These are phyloP conservation scores for Styela clava DNA, from an alignment of 23 tunicate species.

Conservation along the genomic window DNA sequence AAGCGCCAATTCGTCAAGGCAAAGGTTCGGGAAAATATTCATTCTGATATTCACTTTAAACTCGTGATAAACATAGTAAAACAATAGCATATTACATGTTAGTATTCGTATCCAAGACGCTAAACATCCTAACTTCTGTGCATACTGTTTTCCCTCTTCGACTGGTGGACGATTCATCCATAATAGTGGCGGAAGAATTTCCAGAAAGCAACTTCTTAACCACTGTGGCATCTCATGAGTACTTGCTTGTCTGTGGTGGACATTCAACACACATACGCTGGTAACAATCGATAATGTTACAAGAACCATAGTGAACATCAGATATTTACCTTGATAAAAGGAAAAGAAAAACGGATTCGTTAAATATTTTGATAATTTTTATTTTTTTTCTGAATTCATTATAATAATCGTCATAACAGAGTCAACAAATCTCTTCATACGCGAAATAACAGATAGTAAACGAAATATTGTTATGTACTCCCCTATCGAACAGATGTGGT, in stretches of 20 bases:
- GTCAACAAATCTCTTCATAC: too few species aligned
- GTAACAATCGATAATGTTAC: conserved; percentile 89
- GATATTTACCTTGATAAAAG: conserved; percentile 63
- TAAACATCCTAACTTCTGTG: neutral
- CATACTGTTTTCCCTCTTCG: neutral
- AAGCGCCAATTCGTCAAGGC: too few species aligned
- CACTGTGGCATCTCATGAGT: conserved; percentile 87
- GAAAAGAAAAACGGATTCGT: neutral
- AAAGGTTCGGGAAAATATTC: too few species aligned
- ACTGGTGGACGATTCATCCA: neutral
- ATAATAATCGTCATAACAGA: too few species aligned
- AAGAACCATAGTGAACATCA: conserved; percentile 96
- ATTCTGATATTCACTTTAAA: too few species aligned
- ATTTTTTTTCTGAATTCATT: too few species aligned
- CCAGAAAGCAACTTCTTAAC: conserved; percentile 48
- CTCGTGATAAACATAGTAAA: too few species aligned
- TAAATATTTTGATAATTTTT: neutral
- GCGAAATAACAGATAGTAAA: too few species aligned
- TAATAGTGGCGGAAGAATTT: conserved; percentile 46
- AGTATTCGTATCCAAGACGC: neutral
- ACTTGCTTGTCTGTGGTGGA: conserved; percentile 81
- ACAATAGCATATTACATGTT: neutral
- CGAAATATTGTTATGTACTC: too few species aligned
- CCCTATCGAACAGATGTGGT: too few species aligned
- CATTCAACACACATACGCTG: conserved; percentile 88